These are phyloP conservation scores for Balanococcus diminutus DNA, from an alignment of 2,888 invertebrate genomes.

Conservation along the genomic window DNA sequence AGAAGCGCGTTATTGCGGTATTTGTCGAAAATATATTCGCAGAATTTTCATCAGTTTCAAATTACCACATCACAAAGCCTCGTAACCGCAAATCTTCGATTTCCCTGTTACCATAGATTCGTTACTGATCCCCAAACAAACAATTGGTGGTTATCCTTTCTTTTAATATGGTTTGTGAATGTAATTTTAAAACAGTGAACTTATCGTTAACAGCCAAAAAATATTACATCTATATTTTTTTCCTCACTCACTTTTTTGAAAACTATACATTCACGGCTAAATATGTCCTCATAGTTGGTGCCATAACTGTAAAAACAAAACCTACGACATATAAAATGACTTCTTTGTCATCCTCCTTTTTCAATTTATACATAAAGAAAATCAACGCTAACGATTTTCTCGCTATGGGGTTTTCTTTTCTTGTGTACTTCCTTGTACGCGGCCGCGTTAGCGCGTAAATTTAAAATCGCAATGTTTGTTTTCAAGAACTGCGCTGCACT, in stretches of 20 bases:
- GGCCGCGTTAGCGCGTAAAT: background rate
- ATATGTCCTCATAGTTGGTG: background rate
- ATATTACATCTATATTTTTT: background rate
- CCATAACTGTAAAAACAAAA: background rate
- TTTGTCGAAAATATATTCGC: background rate
- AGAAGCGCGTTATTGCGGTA: background rate
- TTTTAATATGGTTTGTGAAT: background rate
- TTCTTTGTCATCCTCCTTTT: background rate
- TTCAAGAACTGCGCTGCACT: background rate
- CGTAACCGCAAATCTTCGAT: constrained; percentile 23
- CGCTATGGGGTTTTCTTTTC: background rate
- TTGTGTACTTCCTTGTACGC: too few relatives aligned
- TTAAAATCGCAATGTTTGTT: constrained; percentile 14
- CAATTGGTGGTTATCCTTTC: background rate
- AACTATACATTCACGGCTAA: background rate
- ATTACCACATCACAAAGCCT: constrained; percentile 1
- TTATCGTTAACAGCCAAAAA: background rate
- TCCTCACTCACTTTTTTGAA: background rate
- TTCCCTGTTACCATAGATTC: constrained; percentile 4
- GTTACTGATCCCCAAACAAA: background rate
- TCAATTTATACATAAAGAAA: background rate
- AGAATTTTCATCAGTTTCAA: constrained; percentile 31
- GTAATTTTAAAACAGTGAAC: constrained; percentile 3
- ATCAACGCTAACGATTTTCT: constrained; percentile 4
- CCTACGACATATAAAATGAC: constrained; percentile 1